Conservation (phyloP, 1,140 invertebrate genomes). For the Saccostrea cuccullata region DNA sequence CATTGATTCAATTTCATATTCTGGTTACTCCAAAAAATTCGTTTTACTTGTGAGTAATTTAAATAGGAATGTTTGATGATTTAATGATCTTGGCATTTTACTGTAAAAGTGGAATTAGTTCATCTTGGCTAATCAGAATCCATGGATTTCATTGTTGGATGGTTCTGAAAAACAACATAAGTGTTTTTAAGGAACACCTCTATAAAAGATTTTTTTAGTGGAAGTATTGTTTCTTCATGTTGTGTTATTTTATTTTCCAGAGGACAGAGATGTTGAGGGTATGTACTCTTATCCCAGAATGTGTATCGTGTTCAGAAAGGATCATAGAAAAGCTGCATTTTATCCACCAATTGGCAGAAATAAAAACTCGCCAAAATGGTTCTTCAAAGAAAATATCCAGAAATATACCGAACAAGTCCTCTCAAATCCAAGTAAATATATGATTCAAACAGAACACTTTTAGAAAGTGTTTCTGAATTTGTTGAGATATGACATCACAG, state of each 20-base stretch:
- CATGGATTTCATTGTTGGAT: too few relatives aligned
- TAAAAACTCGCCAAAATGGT: constrained; percentile 31
- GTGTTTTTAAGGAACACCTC: too few relatives aligned
- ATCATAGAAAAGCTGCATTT: constrained; percentile 52
- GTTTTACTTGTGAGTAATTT: too few relatives aligned
- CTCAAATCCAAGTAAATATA: constrained; percentile 17
- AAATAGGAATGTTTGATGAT: too few relatives aligned
- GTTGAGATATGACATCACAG: too few relatives aligned
- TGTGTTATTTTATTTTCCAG: constrained; percentile 4
- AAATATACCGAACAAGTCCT: constrained; percentile 41
- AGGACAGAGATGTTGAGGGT: constrained; percentile 41
- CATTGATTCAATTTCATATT: too few relatives aligned
- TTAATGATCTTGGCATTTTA: too few relatives aligned
- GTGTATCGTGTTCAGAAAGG: constrained; percentile 45
- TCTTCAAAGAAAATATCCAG: constrained; percentile 38
- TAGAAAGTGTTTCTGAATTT: background rate
- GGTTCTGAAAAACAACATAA: too few relatives aligned
- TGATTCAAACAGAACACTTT: constrained; percentile 50
- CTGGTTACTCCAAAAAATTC: too few relatives aligned
- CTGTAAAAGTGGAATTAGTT: too few relatives aligned
- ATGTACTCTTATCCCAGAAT: constrained; percentile 50
- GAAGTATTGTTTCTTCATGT: background rate
- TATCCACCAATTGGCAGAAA: constrained; percentile 45
- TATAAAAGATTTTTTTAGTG: too few relatives aligned
- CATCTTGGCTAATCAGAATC: too few relatives aligned